Evolutionary conservation across 30 jellyfish, hydroid and myxozoan genomes (phyloP).

Genomic region (Haliclystus octoradiatus): DNA sequence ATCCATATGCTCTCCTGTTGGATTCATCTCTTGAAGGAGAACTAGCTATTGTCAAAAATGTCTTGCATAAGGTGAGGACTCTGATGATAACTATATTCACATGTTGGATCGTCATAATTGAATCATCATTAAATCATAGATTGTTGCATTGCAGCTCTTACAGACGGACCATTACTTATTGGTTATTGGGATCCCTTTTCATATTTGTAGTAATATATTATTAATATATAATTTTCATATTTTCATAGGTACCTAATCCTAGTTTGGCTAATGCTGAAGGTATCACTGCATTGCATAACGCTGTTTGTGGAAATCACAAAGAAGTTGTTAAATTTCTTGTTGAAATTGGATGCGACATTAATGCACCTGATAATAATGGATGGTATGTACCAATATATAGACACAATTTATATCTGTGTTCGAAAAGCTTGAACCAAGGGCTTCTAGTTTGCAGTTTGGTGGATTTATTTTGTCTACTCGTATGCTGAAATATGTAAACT

Average conservation of each 20-base stretch:
- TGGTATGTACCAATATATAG: slow-evolving; percentile 57
- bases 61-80: slow-evolving; percentile 45
- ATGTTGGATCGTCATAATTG: too few relatives aligned
- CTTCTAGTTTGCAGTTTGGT: too few relatives aligned
- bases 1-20: slow-evolving; percentile 84
- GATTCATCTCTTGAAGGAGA: slow-evolving; percentile 99
- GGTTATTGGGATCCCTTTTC: background rate
- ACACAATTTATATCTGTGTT: too few relatives aligned
- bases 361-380: slow-evolving; percentile 95
- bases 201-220: too few relatives aligned
- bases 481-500: too few relatives aligned
- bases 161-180: background rate
- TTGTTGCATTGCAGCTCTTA: slow-evolving; percentile 2
- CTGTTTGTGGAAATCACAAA: slow-evolving; percentile 95
- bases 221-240: too few relatives aligned
- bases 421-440: too few relatives aligned
- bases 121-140: too few relatives aligned
- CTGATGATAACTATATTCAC: too few relatives aligned
- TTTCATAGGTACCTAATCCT: slow-evolving; percentile 77
- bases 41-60: slow-evolving; percentile 50
- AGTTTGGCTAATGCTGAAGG: slow-evolving; percentile 96
- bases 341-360: slow-evolving; percentile 94
- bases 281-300: slow-evolving; percentile 93
- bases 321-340: slow-evolving; percentile 80
- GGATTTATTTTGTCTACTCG: too few relatives aligned